A percentile compares a stretch with the other conserved stretches of the same genome.
phyloP scores from a whole-genome alignment of 2,888 invertebrate species.

The Bimastos eiseni region DNA sequence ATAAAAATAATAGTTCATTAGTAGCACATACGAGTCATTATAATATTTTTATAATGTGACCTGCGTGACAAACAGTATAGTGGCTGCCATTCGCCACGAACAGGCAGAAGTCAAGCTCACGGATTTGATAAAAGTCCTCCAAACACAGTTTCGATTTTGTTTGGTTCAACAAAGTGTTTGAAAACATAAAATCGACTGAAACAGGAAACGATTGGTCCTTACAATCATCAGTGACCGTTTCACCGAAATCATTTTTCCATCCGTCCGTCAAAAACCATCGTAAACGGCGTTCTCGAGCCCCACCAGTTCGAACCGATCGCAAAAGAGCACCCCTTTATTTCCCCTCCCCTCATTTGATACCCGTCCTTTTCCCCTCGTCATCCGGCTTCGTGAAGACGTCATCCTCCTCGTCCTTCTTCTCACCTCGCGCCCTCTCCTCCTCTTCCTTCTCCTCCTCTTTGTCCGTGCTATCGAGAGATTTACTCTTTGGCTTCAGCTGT shows the following conservation, averaged over 20 bases:
- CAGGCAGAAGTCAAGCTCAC: no score
- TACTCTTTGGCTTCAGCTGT: neutral
- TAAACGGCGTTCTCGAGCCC: neutral
- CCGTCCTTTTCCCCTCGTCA: neutral
- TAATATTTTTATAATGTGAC: no score
- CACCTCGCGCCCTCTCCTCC: neutral
- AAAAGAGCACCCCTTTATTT: neutral
- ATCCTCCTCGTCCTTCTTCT: neutral
- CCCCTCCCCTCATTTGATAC: neutral
- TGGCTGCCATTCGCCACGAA: no score
- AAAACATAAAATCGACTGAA: neutral
- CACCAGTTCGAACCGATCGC: neutral
- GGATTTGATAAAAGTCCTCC: no score
- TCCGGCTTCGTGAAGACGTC: neutral
- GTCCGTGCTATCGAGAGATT: neutral
- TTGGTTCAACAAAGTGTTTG: no score
- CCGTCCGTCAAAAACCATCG: neutral
- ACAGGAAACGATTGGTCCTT: neutral
- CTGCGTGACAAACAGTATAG: no score
- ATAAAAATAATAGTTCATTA: no score
- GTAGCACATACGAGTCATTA: no score
- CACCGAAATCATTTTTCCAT: neutral
- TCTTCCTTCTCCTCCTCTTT: neutral
- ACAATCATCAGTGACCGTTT: neutral
- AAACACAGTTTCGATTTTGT: no score